Percentiles rank a stretch among this genome's conserved stretches.
phyloP scores from a whole-genome alignment of 2,888 invertebrate genomes.

The Galeopsomyia nigrocyanea region DNA sequence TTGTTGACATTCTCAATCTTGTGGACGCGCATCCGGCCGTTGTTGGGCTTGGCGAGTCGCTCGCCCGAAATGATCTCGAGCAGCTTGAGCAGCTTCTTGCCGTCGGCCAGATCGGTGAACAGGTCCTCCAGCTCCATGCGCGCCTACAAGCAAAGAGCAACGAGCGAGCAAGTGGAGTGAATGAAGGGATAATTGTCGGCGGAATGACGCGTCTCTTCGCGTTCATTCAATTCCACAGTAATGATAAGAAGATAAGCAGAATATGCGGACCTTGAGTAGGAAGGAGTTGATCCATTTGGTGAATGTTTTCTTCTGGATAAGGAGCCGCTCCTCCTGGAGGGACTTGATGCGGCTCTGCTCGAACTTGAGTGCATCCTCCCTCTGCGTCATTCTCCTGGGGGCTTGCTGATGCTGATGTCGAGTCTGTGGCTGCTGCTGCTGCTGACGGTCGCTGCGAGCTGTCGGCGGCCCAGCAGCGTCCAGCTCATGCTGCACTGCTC shows the following conservation, averaged over 20 bases:
- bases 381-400: constrained; percentile 87
- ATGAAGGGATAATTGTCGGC: constrained; percentile 10
- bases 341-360: constrained; percentile 97
- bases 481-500: constrained; percentile 68
- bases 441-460: constrained; percentile 28
- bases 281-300: constrained; percentile 99
- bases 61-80: constrained; percentile 99
- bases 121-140: constrained; percentile 98
- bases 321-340: constrained; percentile 96
- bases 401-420: constrained; percentile 63
- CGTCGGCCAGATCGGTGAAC: constrained; percentile 96
- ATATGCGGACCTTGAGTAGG: constrained; percentile 84
- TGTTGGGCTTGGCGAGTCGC: constrained; percentile 96
- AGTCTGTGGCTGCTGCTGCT: constrained; percentile 49
- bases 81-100: constrained; percentile 90
- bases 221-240: too few relatives aligned
- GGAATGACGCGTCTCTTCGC: not conserved
- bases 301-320: constrained; percentile 99
- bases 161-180: not conserved
- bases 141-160: constrained; percentile 76
- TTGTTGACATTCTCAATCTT: constrained; percentile 99
- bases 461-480: constrained; percentile 58
- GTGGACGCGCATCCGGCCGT: constrained; percentile 96
- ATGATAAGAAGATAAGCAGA: not conserved
- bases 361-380: constrained; percentile 93